phyloP scores from a whole-genome alignment of 2,888 invertebrate genomes.

The Drosophila koepferae region DNA sequence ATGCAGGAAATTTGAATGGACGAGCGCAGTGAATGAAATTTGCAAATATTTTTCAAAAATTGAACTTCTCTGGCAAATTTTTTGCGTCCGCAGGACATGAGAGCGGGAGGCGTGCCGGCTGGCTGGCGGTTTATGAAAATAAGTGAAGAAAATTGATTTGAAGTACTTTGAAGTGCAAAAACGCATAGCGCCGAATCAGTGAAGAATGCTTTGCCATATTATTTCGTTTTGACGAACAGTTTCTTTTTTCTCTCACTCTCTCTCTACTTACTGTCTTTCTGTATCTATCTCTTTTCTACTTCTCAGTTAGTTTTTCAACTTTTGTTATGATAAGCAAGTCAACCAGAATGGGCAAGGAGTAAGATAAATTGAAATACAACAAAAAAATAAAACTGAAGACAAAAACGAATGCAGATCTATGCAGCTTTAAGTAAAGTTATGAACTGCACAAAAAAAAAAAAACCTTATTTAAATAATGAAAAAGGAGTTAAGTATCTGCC shows the following conservation, averaged over 20 bases:
- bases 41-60: slow-evolving; percentile 83
- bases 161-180: slow-evolving; percentile 81
- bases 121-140: slow-evolving; percentile 75
- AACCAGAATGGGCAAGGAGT: slow-evolving; percentile 59
- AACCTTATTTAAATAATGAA: slow-evolving; percentile 18
- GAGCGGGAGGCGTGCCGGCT: slow-evolving; percentile 17
- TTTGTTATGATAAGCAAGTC: slow-evolving; percentile 78
- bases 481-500: slow-evolving; percentile 23
- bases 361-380: slow-evolving; percentile 9
- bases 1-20: slow-evolving; percentile 83
- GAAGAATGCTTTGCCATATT: slow-evolving; percentile 79
- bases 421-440: slow-evolving; percentile 65
- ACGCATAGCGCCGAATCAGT: slow-evolving; percentile 78
- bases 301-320: slow-evolving; percentile 48
- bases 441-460: slow-evolving; percentile 27
- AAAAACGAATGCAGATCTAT: slow-evolving; percentile 46
- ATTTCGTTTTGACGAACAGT: slow-evolving; percentile 65
- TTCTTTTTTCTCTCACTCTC: slow-evolving; percentile 1
- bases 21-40: slow-evolving; percentile 82
- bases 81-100: slow-evolving; percentile 51
- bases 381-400: not conserved
- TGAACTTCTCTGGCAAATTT: slow-evolving; percentile 82
- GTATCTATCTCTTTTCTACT: not conserved
- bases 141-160: slow-evolving; percentile 81
- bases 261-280: not conserved